Percentiles rank a stretch among this genome's conserved stretches.
These are phyloP conservation scores for Aurelia sp. DNA, from an alignment of 30 jellyfish, hydroid and myxozoan species.

Conservation along the genomic window DNA sequence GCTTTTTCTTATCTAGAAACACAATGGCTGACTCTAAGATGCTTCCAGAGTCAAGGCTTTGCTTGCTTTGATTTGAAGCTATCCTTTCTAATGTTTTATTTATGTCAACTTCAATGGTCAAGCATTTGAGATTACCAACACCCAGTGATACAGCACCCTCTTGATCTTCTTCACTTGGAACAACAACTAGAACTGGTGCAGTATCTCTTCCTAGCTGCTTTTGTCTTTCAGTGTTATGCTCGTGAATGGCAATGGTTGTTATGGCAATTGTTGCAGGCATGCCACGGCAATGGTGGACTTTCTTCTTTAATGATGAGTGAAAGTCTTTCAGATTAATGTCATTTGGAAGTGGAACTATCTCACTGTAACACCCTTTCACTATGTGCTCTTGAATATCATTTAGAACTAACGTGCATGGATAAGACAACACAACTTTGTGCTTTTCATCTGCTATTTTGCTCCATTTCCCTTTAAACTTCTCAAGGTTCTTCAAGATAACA, in stretches of 20 bases:
- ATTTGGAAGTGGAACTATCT: slow-evolving; percentile 81
- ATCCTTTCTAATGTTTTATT: slow-evolving; percentile 69
- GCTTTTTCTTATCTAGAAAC: neutral
- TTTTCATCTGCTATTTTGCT: slow-evolving; percentile 77
- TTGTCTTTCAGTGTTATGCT: slow-evolving; percentile 70
- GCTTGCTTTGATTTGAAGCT: slow-evolving; percentile 46
- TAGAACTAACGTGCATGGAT: slow-evolving; percentile 56
- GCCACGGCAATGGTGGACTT: slow-evolving; percentile 90
- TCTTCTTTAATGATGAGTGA: slow-evolving; percentile 73
- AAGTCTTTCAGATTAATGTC: slow-evolving; percentile 74
- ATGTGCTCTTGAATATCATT: slow-evolving; percentile 83
- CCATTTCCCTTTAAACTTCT: slow-evolving; percentile 84
- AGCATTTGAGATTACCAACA: slow-evolving; percentile 46
- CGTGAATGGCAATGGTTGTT: slow-evolving; percentile 90
- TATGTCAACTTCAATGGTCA: slow-evolving; percentile 72
- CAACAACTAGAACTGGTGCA: slow-evolving; percentile 79
- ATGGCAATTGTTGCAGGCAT: slow-evolving; percentile 89
- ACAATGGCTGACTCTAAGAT: slow-evolving; percentile 24
- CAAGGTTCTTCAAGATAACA: slow-evolving; percentile 66
- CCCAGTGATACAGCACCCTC: slow-evolving; percentile 38
- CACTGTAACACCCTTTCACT: slow-evolving; percentile 87
- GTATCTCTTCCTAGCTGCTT: slow-evolving; percentile 71
- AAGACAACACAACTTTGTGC: slow-evolving; percentile 67
- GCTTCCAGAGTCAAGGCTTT: slow-evolving; percentile 35
- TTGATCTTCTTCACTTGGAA: slow-evolving; percentile 61